These are phyloP conservation scores for Dryomyza anilis DNA, from an alignment of 2,888 invertebrate genomes.

Conservation along the genomic window DNA sequence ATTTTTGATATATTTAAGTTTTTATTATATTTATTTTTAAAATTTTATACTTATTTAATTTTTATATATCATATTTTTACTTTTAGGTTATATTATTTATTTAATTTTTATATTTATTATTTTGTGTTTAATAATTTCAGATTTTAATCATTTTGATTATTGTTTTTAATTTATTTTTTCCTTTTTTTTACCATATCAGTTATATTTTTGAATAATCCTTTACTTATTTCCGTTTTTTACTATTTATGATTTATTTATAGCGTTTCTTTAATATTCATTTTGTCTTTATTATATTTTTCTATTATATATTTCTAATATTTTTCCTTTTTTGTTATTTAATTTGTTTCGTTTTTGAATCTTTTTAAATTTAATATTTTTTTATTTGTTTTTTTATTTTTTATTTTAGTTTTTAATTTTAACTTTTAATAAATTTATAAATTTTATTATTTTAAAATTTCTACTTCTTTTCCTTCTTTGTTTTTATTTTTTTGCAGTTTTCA, in stretches of 20 bases:
- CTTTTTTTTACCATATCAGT: too few species aligned
- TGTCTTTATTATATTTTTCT: too few species aligned
- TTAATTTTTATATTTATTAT: not conserved
- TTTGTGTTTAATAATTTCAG: not conserved
- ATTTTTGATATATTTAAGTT: not conserved
- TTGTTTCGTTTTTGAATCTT: not conserved
- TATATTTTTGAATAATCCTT: too few species aligned
- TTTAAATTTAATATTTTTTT: not conserved
- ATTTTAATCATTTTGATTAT: not conserved
- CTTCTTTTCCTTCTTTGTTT: too few species aligned
- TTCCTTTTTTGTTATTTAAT: too few species aligned
- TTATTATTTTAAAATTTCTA: not conserved
- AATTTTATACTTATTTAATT: not conserved
- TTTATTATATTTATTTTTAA: not conserved
- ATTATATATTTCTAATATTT: too few species aligned
- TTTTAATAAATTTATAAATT: not conserved
- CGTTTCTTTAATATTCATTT: too few species aligned
- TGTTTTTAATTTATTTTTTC: too few species aligned
- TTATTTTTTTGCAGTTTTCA: too few species aligned
- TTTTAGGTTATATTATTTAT: not conserved
- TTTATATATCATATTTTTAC: not conserved
- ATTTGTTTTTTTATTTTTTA: not conserved
- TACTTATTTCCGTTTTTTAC: too few species aligned
- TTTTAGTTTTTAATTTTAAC: not conserved
- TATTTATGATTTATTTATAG: too few species aligned